Percentiles rank a stretch among this genome's conserved stretches.
Conservation (phyloP, 1,140 invertebrate genomes). For the Diorhabda carinulata region DNA sequence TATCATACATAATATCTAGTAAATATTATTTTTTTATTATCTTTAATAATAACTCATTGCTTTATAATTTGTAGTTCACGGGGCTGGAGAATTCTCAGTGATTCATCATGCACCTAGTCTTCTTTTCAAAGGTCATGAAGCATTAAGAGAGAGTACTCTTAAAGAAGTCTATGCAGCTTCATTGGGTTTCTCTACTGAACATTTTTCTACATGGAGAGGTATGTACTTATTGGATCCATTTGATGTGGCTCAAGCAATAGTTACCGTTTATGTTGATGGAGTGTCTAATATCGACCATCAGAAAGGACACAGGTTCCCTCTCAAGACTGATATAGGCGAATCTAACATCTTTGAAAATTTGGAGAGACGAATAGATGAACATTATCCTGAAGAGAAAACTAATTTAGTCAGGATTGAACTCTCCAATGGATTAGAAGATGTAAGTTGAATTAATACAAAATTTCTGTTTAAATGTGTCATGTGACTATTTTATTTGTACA, state of each 20-base stretch:
- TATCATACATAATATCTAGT: too few species aligned
- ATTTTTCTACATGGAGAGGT: conserved; percentile 67
- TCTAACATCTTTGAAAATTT: conserved; percentile 59
- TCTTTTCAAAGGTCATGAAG: conserved; percentile 60
- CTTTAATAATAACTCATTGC: background rate
- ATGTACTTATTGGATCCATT: conserved; percentile 70
- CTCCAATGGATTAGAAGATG: conserved; percentile 60
- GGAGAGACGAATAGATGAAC: conserved; percentile 54
- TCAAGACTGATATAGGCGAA: conserved; percentile 63
- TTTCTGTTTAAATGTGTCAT: too few species aligned
- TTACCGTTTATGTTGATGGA: conserved; percentile 70
- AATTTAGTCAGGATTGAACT: conserved; percentile 62
- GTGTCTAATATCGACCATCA: conserved; percentile 53
- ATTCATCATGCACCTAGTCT: conserved; percentile 63
- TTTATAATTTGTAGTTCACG: conserved; percentile 54
- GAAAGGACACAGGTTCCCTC: conserved; percentile 56
- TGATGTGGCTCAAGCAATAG: conserved; percentile 69
- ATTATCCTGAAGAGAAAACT: conserved; percentile 55
- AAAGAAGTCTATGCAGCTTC: conserved; percentile 70
- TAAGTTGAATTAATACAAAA: conserved; percentile 40
- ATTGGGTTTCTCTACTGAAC: conserved; percentile 63
- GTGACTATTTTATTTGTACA: too few species aligned
- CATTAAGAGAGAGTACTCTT: conserved; percentile 58
- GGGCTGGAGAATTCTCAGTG: conserved; percentile 63
- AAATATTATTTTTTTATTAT: too few species aligned